phyloP scores from a whole-genome alignment of 2,797 vertebrate genomes.

The Hyperoplus lanceolatus region DNA sequence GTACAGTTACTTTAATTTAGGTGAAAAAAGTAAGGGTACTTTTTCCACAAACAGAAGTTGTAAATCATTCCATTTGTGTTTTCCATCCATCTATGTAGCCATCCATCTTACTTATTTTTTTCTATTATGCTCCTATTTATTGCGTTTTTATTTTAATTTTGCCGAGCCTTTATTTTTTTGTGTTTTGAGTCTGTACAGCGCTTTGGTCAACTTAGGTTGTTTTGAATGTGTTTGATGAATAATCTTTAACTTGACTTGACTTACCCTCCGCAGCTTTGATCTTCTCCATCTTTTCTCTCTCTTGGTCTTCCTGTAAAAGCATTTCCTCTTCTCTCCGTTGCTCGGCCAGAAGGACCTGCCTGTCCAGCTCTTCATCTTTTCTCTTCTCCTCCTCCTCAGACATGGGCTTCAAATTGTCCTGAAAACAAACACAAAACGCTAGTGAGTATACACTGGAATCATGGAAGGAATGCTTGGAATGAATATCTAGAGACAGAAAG shows the following conservation, averaged over 20 bases:
- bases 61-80: neutral
- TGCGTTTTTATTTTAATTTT: too few species aligned
- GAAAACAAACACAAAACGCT: conserved; percentile 22
- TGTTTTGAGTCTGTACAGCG: too few species aligned
- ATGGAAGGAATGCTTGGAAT: neutral
- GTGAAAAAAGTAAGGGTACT: neutral
- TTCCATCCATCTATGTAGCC: neutral
- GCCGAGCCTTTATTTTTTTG: too few species aligned
- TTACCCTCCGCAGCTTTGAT: conserved; percentile 96
- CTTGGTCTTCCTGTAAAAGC: conserved; percentile 92
- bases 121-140: too few species aligned
- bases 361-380: conserved; percentile 91
- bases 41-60: neutral
- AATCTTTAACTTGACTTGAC: too few species aligned
- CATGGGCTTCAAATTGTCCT: conserved; percentile 84
- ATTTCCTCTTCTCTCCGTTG: conserved; percentile 95
- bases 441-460: neutral
- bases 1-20: neutral
- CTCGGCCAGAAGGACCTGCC: conserved; percentile 93
- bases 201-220: too few species aligned
- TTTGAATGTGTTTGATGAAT: too few species aligned
- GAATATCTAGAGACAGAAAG: neutral
- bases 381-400: conserved; percentile 86
- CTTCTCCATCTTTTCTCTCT: conserved; percentile 92
- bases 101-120: neutral